These are phyloP conservation scores for Chelmon rostratus DNA, from an alignment of 2,797 vertebrate genomes.

Conservation along the genomic window DNA sequence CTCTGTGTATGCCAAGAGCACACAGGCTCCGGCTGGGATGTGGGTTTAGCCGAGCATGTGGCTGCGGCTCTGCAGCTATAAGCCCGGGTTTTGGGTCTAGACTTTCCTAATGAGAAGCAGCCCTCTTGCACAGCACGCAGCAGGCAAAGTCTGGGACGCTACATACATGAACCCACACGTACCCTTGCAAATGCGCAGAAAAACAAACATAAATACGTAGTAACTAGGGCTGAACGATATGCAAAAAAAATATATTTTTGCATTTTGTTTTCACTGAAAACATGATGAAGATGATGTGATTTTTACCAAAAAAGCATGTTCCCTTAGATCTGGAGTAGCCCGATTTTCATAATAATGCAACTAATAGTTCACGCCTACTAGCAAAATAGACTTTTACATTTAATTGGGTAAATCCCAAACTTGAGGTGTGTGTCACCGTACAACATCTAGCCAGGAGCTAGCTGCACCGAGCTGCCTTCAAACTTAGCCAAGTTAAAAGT, in stretches of 20 bases:
- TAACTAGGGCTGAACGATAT: too few species aligned
- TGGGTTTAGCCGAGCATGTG: constrained; percentile 55
- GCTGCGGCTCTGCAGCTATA: constrained; percentile 42
- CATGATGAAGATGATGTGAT: too few species aligned
- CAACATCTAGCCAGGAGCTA: not conserved
- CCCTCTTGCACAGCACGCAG: not conserved
- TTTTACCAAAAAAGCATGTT: too few species aligned
- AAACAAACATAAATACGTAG: not conserved
- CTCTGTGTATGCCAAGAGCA: constrained; percentile 38
- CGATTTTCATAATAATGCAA: too few species aligned
- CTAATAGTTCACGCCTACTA: too few species aligned
- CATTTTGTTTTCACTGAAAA: too few species aligned
- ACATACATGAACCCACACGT: not conserved
- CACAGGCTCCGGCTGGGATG: constrained; percentile 47
- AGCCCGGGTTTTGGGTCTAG: constrained; percentile 60
- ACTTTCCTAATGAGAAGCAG: constrained; percentile 65
- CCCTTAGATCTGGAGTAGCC: too few species aligned
- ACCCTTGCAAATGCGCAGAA: not conserved
- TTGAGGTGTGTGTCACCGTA: not conserved
- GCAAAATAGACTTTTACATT: not conserved
- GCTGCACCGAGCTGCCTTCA: not conserved
- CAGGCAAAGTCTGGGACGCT: not conserved
- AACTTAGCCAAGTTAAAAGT: not conserved
- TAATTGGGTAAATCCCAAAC: not conserved
- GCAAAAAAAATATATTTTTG: too few species aligned